A percentile compares a stretch with the other conserved stretches of the same genome.
Evolutionary conservation across 2,888 invertebrate species (phyloP).

Genomic region (Nezara viridula): DNA sequence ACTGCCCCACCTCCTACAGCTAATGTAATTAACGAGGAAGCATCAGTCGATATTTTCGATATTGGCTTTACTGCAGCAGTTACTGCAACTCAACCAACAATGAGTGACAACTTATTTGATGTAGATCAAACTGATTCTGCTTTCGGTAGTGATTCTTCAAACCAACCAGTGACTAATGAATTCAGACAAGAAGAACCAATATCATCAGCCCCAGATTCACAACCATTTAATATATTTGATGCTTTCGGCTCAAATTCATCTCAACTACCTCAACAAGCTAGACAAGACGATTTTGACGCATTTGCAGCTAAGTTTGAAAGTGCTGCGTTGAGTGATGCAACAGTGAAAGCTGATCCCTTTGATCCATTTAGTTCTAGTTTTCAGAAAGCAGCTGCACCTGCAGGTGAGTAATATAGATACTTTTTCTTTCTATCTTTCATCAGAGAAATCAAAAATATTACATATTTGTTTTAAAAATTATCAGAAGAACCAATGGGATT

Average conservation of each 20-base stretch:
- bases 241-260: conserved; percentile 25
- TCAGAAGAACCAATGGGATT: conserved; percentile 74
- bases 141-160: neutral
- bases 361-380: conserved; percentile 64
- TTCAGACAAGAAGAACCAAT: conserved; percentile 36
- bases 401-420: neutral
- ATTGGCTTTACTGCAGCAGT: conserved; percentile 25
- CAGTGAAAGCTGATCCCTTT: conserved; percentile 67
- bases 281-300: conserved; percentile 83
- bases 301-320: conserved; percentile 91
- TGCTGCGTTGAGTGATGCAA: conserved; percentile 70
- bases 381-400: conserved; percentile 25
- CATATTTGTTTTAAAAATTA: conserved; percentile 39
- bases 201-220: conserved; percentile 29
- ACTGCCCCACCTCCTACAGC: conserved; percentile 52
- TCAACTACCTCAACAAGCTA: conserved; percentile 57
- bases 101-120: conserved; percentile 33
- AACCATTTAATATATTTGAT: conserved; percentile 62
- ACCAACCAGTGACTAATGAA: conserved; percentile 13
- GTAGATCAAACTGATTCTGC: conserved; percentile 32
- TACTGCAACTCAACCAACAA: neutral
- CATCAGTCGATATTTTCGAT: conserved; percentile 41
- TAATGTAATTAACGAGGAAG: neutral
- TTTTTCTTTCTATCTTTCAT: neutral
- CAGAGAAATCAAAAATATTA: neutral